Conservation (phyloP, 2,113 vertebrate genomes). For the Percina caprodes region DNA sequence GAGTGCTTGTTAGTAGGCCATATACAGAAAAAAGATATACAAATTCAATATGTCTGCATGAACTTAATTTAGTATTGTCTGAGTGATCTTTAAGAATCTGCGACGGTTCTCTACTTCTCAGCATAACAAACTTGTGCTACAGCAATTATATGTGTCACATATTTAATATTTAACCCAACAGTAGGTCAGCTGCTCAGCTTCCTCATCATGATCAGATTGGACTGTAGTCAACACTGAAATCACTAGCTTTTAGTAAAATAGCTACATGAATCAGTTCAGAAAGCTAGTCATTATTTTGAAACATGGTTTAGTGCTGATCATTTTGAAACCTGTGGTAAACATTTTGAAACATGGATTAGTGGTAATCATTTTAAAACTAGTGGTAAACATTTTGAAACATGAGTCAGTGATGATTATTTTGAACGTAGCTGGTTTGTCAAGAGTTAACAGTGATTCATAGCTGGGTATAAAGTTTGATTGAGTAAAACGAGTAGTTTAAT, state of each 20-base stretch:
- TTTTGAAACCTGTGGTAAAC: not conserved
- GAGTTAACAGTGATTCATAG: not conserved
- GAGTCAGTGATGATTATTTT: not conserved
- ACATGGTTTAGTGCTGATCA: not conserved
- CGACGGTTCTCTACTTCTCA: not conserved
- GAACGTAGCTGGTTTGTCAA: not conserved
- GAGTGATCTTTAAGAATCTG: not conserved
- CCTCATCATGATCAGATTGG: no score
- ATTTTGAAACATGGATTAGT: not conserved
- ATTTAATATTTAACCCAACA: not conserved
- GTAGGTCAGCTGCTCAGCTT: conserved; percentile 34
- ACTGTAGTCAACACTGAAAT: not conserved
- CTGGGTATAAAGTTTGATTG: not conserved
- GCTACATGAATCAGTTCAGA: not conserved
- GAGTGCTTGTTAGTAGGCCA: no score
- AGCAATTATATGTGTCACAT: not conserved
- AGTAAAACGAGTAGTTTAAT: not conserved
- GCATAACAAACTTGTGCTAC: not conserved
- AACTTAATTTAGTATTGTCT: not conserved
- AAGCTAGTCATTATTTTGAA: not conserved
- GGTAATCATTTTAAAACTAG: not conserved
- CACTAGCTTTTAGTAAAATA: not conserved
- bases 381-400: not conserved
- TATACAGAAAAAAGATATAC: not conserved
- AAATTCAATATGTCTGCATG: not conserved